Evolutionary conservation across 2,888 invertebrate species (phyloP).

Genomic region (Orthosia gothica): DNA sequence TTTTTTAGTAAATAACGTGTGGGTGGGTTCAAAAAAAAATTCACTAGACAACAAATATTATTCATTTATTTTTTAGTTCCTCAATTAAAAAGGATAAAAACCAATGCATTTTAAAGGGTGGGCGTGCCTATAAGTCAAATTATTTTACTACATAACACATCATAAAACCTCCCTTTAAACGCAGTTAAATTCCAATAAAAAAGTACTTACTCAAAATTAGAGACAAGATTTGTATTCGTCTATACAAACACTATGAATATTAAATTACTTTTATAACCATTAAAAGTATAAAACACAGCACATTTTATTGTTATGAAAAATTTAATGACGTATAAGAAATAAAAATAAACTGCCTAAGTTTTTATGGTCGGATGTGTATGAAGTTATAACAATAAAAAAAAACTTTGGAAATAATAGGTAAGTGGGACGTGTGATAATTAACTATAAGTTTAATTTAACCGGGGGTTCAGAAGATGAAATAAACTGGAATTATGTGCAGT

Average conservation of each 20-base stretch:
- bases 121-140: neutral
- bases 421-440: constrained; percentile 58
- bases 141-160: constrained; percentile 33
- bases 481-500: constrained; percentile 42
- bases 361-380: constrained; percentile 43
- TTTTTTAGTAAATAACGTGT: too few relatives aligned
- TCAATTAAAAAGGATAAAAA: neutral
- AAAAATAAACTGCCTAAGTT: constrained; percentile 42
- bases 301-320: constrained; percentile 49
- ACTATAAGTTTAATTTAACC: constrained; percentile 44
- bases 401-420: constrained; percentile 12
- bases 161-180: constrained; percentile 31
- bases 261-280: constrained; percentile 44
- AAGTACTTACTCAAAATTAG: constrained; percentile 36
- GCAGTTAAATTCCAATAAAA: constrained; percentile 49
- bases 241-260: constrained; percentile 31
- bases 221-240: constrained; percentile 34
- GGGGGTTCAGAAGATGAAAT: constrained; percentile 32
- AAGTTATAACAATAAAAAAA: constrained; percentile 31
- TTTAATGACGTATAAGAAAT: constrained; percentile 55
- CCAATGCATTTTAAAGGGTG: neutral
- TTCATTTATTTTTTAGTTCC: neutral
- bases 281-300: constrained; percentile 31
- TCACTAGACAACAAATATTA: neutral
- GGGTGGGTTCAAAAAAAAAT: neutral